Conservation (phyloP, 2,113 vertebrate species). For the Chamaea fasciata region DNA sequence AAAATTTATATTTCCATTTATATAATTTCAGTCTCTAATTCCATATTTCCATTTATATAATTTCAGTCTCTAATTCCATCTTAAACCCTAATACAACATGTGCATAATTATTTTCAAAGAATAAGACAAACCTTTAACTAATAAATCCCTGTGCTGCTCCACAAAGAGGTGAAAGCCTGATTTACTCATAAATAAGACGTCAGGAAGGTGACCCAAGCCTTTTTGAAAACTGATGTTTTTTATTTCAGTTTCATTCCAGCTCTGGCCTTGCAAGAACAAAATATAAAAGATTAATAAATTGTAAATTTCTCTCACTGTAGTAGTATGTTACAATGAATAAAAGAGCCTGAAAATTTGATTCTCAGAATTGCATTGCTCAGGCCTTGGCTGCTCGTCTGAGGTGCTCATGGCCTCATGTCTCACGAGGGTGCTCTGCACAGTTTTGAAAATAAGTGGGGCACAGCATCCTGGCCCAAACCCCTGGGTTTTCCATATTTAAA, state of each 20-base stretch:
- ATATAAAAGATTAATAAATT: neutral
- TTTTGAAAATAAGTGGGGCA: neutral
- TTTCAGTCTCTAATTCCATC: neutral
- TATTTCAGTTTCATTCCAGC: neutral
- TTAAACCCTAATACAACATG: neutral
- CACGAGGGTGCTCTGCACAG: neutral
- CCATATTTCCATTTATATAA: neutral
- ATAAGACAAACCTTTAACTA: neutral
- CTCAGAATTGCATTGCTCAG: neutral
- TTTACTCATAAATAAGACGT: neutral
- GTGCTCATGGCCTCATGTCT: neutral
- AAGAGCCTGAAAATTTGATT: neutral
- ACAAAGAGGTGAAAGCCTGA: neutral
- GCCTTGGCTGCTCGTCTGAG: neutral
- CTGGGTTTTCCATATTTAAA: neutral
- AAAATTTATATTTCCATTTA: neutral
- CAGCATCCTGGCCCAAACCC: neutral
- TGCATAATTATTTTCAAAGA: neutral
- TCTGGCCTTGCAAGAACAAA: neutral
- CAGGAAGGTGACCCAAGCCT: neutral
- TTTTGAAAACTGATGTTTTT: neutral
- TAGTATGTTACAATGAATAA: neutral
- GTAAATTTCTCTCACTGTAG: neutral
- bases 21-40: neutral
- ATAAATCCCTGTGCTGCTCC: neutral